Percentiles rank a stretch among this genome's conserved stretches.
These are phyloP conservation scores for Hemibagrus guttatus DNA, from an alignment of 2,797 vertebrate genomes.

Conservation along the genomic window DNA sequence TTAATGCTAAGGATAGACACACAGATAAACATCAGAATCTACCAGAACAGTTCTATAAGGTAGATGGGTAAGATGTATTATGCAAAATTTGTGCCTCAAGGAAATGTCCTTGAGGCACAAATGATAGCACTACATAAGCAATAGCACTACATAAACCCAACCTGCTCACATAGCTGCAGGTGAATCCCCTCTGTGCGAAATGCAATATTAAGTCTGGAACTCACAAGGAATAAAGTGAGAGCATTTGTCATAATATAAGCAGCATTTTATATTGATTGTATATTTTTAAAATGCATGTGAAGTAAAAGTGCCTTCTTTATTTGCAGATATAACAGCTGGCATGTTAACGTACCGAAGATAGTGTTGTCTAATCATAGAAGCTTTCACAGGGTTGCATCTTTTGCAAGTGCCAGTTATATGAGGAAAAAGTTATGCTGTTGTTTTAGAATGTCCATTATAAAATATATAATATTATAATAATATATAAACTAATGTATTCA, in stretches of 20 bases:
- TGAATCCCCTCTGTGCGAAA: neutral
- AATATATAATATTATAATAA: neutral
- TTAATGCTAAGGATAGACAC: neutral
- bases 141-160: constrained; percentile 29
- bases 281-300: neutral
- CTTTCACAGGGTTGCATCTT: neutral
- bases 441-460: neutral
- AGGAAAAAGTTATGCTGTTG: neutral
- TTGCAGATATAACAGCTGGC: neutral
- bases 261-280: neutral
- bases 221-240: neutral
- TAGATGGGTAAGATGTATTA: constrained; percentile 48
- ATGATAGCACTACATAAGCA: constrained; percentile 23
- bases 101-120: constrained; percentile 30
- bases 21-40: neutral
- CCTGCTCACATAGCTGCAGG: constrained; percentile 8
- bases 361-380: neutral
- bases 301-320: neutral
- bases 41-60: neutral
- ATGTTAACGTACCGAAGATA: neutral
- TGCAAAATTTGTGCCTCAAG: constrained; percentile 49
- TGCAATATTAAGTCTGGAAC: neutral
- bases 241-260: neutral
- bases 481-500: neutral
- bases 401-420: neutral